These are phyloP conservation scores for Engraulis encrasicolus DNA, from an alignment of 2,113 vertebrate genomes.

Conservation along the genomic window DNA sequence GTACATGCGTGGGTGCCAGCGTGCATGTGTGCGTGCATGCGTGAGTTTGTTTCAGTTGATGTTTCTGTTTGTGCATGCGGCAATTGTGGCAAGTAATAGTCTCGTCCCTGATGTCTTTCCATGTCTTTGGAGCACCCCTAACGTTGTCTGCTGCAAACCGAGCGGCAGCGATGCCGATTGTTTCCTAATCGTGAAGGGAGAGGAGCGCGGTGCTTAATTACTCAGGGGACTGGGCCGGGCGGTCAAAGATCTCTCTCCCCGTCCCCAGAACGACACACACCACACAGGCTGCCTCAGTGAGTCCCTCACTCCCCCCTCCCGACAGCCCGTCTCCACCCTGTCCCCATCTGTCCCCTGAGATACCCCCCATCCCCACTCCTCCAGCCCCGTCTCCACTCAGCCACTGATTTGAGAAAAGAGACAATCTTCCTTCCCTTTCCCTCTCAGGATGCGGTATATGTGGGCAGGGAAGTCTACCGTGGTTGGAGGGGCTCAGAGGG, in stretches of 20 bases:
- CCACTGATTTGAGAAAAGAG: constrained; percentile 48
- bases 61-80: background rate
- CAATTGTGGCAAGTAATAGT: background rate
- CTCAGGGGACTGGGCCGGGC: background rate
- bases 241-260: constrained; percentile 5
- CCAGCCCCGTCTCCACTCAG: constrained; percentile 43
- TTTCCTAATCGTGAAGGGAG: background rate
- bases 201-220: background rate
- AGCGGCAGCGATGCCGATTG: background rate
- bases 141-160: background rate
- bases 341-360: background rate
- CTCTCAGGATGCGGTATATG: no score
- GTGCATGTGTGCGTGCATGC: no score
- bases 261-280: no score
- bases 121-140: background rate
- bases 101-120: background rate
- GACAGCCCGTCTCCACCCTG: no score
- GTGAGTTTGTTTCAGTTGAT: background rate
- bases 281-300: background rate
- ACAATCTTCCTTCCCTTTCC: constrained; percentile 46
- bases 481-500: background rate
- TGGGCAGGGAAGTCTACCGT: background rate
- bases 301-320: background rate
- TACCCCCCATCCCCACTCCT: background rate
- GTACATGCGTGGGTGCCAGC: no score